Base-by-base conservation (phyloP, 2,797 vertebrate species). In the Hippopotamyrus pictus region DNA sequence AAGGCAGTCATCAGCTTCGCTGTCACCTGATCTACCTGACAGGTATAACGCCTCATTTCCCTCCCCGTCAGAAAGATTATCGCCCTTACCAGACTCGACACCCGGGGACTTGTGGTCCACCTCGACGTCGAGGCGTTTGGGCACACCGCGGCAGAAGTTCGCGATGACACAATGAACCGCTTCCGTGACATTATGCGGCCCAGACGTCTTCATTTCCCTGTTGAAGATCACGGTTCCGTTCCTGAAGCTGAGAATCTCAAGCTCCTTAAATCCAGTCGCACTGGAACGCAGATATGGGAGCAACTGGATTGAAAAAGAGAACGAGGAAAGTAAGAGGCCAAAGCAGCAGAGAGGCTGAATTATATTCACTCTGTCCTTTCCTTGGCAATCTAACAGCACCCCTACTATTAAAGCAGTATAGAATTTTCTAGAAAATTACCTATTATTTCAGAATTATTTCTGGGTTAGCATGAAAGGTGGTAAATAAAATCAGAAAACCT, bases 141-240 rank as follows among this genome's bases (percentile, higher is more conserved):
- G 96, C 0, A 96, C 97, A 0, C 95, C 94, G 8, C 94, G 95
- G 89, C 96, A 97, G 91, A 99, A 97, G 89, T 97, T 96, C 91
- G 98, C 97, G 3, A 98, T 93, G 88, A 98, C 96, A 0, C 96
- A 97, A 17, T 96, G 97, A 88, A 98, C 96, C 0, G 96, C 97
- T 90, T 98, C 92, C 0, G 97, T 98, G 91, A 99, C 95, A 1
- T 99, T 98, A 87, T 97, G 97, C 0, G 97, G 97, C 79, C 98
- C 97, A 0, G 96, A 96, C 91, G 99, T 96, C 89, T 96, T 98
- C 96, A 98, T 95, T 92, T 95, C 98, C 93, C 97, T 99, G 90
- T 99, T 99, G 22, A 99, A 96, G 73, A 98, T 97, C 89, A 99
- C 96, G 1, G 98, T 99, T 82, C 97, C 97, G 0, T 99, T 99